These are phyloP conservation scores for Watsonalla binaria DNA, from an alignment of 2,888 invertebrate genomes.

Conservation along the genomic window DNA sequence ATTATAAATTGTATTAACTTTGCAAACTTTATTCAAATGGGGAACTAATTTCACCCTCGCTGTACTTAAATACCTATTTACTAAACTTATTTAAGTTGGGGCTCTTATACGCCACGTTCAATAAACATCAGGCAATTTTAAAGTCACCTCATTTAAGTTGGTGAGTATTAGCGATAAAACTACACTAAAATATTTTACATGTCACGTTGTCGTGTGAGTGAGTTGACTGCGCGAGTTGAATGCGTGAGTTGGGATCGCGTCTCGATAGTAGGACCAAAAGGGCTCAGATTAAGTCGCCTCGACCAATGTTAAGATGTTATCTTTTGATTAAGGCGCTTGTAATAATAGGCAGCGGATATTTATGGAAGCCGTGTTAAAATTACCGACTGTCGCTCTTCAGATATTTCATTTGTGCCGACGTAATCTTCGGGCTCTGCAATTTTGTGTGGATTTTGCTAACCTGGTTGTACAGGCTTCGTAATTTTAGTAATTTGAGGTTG, in stretches of 20 bases:
- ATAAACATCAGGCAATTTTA: neutral
- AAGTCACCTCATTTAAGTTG: neutral
- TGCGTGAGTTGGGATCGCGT: conserved; percentile 30
- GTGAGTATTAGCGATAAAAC: neutral
- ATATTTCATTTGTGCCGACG: conserved; percentile 40
- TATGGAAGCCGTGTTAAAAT: conserved; percentile 54
- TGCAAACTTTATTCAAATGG: neutral
- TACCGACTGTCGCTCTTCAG: conserved; percentile 37
- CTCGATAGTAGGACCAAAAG: conserved; percentile 28
- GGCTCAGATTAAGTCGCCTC: conserved; percentile 54
- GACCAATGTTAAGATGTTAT: conserved; percentile 69
- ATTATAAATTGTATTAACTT: neutral
- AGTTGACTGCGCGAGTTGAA: conserved; percentile 11
- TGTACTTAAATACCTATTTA: neutral
- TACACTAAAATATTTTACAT: neutral
- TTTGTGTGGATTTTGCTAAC: conserved; percentile 9
- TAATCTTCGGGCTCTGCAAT: conserved; percentile 28
- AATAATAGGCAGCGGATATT: conserved; percentile 68
- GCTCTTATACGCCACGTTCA: neutral
- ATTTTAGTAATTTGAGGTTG: too few species aligned
- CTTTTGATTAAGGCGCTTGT: conserved; percentile 74
- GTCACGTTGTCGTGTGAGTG: neutral
- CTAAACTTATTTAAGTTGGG: neutral
- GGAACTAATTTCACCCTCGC: neutral
- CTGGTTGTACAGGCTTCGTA: too few species aligned